These are phyloP conservation scores for Glossosoma conforme DNA, from an alignment of 1,140 invertebrate genomes.

Conservation along the genomic window DNA sequence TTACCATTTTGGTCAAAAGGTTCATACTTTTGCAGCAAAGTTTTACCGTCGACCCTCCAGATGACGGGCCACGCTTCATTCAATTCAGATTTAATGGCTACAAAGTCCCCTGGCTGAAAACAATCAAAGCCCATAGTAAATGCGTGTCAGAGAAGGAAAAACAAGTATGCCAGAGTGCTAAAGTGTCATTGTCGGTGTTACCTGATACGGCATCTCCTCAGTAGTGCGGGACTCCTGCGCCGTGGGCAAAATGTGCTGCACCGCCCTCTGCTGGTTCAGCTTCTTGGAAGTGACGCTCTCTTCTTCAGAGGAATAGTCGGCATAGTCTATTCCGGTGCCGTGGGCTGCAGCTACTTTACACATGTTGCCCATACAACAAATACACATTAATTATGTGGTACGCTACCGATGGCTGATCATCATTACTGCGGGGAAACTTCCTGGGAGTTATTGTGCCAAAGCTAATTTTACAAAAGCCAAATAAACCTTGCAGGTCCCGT, in stretches of 20 bases:
- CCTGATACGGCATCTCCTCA: slow-evolving; percentile 55
- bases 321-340: slow-evolving; percentile 48
- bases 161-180: neutral
- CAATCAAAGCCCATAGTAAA: slow-evolving; percentile 12
- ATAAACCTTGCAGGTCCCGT: no score
- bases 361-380: slow-evolving; percentile 14
- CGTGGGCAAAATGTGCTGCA: slow-evolving; percentile 43
- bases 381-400: no score
- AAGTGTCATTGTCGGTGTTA: slow-evolving; percentile 23
- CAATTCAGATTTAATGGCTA: slow-evolving; percentile 73
- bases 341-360: slow-evolving; percentile 45
- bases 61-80: slow-evolving; percentile 71
- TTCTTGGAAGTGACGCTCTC: slow-evolving; percentile 43
- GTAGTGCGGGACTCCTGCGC: slow-evolving; percentile 43
- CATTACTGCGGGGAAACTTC: no score
- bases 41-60: slow-evolving; percentile 85
- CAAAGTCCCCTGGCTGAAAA: slow-evolving; percentile 76
- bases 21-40: slow-evolving; percentile 80
- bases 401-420: no score
- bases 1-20: slow-evolving; percentile 76
- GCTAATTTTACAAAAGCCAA: no score
- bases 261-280: slow-evolving; percentile 49
- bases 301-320: slow-evolving; percentile 42
- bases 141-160: neutral
- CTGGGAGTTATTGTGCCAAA: no score